Base-by-base conservation (phyloP, 2,888 invertebrate genomes). In the Camptogramma bilineatum region DNA sequence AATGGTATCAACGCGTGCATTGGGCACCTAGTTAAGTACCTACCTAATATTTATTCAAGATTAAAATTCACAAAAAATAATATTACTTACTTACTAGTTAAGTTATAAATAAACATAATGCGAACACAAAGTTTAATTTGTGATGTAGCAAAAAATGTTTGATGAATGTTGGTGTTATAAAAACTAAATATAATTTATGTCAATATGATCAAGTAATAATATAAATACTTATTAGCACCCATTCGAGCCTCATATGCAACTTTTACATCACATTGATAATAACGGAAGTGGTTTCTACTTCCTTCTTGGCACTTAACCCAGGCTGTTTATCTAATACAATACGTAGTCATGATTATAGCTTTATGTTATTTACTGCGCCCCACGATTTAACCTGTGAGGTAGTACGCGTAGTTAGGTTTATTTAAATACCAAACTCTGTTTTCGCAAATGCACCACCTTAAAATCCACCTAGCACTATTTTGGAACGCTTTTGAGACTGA, bases 281-380 rank as follows among this genome's bases (percentile, higher is more conserved):
- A 68, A 69, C 73, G 73, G 71, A 73, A 71, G 62, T 56, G 16
- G n/a, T 17, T 39, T 24, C 42, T 19, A 64, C 71, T 73, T 71
- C 73, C 73, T 62, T 18, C 68, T 73, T 71, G 69, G 71, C 72
- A 66, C 67, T 52, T 66, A 64, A 64, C 63, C 67, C 51, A 54
- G 42, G 31, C 19, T 42, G 61, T 48, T 57, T 61, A 61, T 51
- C 57, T 57, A 57, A 52, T 52, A 61, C 19, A 46, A 52, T 56
- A 56, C 39, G 42, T 44, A 47, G 54, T 48, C 39, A 60, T 50
- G 28, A 53, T 53, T 17, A 44, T 44, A 16, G 17, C 13, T 39
- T 34, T 34, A 39, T 39, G 34, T 39, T 39, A 13, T 1, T 28
- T 7, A 28, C 28, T 28, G 28, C 28, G 28, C 28, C 28, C 28